Conservation (phyloP, 2,797 vertebrate species). For the Enteromius anoplus region DNA sequence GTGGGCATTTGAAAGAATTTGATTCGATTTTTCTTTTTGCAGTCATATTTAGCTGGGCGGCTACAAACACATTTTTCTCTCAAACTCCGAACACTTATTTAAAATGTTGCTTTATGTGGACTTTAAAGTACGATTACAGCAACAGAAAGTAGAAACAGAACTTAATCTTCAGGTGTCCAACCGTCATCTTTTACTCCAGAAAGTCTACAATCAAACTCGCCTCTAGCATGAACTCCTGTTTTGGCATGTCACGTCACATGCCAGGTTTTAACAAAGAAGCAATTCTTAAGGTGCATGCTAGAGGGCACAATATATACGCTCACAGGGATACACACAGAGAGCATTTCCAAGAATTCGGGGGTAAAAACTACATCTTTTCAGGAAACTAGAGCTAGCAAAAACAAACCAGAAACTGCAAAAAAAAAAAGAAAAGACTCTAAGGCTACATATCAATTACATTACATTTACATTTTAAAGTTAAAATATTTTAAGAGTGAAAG, state of each 20-base stretch:
- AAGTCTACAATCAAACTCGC: not conserved
- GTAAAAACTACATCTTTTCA: not conserved
- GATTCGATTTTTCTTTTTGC: not conserved
- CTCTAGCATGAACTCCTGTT: conserved; percentile 24
- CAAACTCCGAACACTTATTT: not conserved
- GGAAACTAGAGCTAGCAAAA: conserved; percentile 13
- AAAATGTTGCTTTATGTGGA: not conserved
- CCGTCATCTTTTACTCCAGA: not conserved
- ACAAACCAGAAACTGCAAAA: not conserved
- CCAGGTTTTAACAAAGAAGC: conserved; percentile 30
- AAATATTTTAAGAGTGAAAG: not conserved
- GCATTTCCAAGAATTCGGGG: not conserved
- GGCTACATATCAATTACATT: not conserved
- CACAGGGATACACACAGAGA: not conserved
- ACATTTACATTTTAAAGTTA: not conserved
- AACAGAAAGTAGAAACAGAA: not conserved
- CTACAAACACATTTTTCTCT: not conserved
- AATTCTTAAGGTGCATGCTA: conserved; percentile 39
- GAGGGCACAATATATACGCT: conserved; percentile 14
- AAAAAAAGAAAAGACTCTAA: not conserved
- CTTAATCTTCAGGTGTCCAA: not conserved
- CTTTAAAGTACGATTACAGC: not conserved
- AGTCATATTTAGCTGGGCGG: not conserved
- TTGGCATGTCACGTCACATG: conserved; percentile 35
- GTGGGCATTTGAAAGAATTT: no score